These are phyloP conservation scores for Lepilemur septentrionalis DNA, from an alignment of 2,797 vertebrate species.

Conservation along the genomic window DNA sequence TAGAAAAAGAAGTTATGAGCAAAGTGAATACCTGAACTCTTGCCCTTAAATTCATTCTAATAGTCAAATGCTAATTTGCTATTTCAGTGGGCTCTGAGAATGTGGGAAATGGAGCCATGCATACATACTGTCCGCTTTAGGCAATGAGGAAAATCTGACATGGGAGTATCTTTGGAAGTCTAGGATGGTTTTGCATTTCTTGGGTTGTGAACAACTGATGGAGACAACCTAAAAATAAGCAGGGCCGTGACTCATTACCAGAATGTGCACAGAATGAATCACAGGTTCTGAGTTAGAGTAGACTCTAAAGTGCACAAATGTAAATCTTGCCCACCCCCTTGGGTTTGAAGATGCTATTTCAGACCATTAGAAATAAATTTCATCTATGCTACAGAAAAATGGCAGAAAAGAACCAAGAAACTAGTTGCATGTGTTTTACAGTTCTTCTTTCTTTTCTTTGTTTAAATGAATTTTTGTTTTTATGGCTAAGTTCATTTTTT, in stretches of 20 bases:
- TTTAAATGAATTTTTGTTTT: background rate
- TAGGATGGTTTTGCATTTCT: constrained; percentile 1
- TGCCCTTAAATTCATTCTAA: background rate
- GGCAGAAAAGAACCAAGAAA: background rate
- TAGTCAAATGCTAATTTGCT: background rate
- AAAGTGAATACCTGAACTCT: background rate
- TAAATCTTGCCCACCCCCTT: background rate
- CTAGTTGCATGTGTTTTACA: background rate
- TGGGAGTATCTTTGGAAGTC: background rate
- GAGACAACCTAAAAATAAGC: constrained; percentile 35
- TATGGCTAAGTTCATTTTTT: background rate
- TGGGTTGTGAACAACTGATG: constrained; percentile 40
- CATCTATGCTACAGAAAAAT: background rate
- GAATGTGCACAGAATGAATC: background rate
- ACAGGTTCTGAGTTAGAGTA: background rate
- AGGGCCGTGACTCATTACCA: constrained; percentile 27
- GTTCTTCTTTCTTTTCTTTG: background rate
- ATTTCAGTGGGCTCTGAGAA: background rate
- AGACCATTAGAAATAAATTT: background rate
- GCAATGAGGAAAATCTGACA: background rate
- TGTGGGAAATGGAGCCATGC: rapidly evolving
- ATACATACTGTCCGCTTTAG: background rate
- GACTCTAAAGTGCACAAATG: background rate
- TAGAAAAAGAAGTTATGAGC: background rate
- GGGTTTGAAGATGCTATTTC: background rate